Evolutionary conservation across 2,888 invertebrate genomes (phyloP), one percentile per base, ranked within the genome.

Genomic region (Drosophila putrida): DNA sequence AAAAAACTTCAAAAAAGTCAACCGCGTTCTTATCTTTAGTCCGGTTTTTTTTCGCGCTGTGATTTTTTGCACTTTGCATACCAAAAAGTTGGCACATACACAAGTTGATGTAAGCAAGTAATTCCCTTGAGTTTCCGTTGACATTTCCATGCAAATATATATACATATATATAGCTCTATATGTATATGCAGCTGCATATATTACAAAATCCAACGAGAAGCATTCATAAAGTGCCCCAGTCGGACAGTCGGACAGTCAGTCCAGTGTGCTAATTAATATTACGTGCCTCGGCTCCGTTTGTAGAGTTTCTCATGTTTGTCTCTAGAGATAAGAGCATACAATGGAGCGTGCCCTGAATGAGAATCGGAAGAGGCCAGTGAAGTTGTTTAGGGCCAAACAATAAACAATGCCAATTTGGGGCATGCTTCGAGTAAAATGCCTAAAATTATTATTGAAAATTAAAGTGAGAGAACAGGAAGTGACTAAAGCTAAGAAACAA

Each of bases 211-310:
- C 57, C 78, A 63, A 62, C 46, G 62, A 60, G 38, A 71, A 44
- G 50, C 77, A 72, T 68, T 74, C 75, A 43, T 63, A 62, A 46
- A 73, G 57, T 43, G 61, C 46, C 33, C 55, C 57, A 46, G 51
- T 51, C 43, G 59, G 49, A 68, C 53, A 44, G 50, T 44, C 57
- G 36, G 51, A 43, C 43, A 55, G 49, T 63, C 53, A 44, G 50
- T 44, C 57, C 58, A 67, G 66, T 80, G 78, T 78, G 80, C 90
- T 89, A 87, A 87, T 90, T 89, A 89, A 80, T 84, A 81, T 66
- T 83, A 87, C 87, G 90, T 87, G 87, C 84, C 71, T 61, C 68
- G 51, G 43, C 71, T 57, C 20, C 62, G 54, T 54, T 69, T 78
- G 57, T 65, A 39, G 53, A 67, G 71, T 72, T 70, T 54, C 66